These are phyloP conservation scores for Xestoiulus laeticollis DNA, from an alignment of 2,888 invertebrate genomes.

Conservation along the genomic window DNA sequence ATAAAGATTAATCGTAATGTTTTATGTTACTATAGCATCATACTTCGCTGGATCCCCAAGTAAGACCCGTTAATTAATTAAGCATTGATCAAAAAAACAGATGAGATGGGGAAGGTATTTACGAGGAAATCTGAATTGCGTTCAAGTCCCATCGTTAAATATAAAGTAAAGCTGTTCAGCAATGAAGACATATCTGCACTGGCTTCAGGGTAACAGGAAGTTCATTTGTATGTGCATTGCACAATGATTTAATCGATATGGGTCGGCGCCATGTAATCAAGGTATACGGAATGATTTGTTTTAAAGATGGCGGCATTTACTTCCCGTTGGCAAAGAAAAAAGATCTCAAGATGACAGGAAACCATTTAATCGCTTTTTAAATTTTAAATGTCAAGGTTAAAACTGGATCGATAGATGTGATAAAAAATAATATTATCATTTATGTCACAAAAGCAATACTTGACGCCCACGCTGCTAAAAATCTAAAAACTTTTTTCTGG, in stretches of 20 bases:
- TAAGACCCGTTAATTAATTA: neutral
- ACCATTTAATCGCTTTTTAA: neutral
- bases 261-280: neutral
- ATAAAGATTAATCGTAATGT: neutral
- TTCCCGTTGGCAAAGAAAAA: neutral
- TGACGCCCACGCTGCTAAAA: no score
- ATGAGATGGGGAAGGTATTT: no score
- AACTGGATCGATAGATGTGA: neutral
- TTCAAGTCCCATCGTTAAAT: neutral
- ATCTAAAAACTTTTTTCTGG: no score
- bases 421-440: neutral
- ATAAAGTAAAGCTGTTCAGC: neutral
- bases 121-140: neutral
- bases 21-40: neutral
- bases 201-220: neutral
- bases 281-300: neutral
- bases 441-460: neutral
- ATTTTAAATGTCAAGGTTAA: neutral
- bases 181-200: neutral
- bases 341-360: neutral
- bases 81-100: neutral
- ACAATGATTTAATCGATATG: neutral
- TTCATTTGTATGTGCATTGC: neutral
- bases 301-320: neutral
- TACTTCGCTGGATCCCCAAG: neutral